Evolutionary conservation across 2,797 vertebrate species (phyloP).

Genomic region (Enteromius anoplus): DNA sequence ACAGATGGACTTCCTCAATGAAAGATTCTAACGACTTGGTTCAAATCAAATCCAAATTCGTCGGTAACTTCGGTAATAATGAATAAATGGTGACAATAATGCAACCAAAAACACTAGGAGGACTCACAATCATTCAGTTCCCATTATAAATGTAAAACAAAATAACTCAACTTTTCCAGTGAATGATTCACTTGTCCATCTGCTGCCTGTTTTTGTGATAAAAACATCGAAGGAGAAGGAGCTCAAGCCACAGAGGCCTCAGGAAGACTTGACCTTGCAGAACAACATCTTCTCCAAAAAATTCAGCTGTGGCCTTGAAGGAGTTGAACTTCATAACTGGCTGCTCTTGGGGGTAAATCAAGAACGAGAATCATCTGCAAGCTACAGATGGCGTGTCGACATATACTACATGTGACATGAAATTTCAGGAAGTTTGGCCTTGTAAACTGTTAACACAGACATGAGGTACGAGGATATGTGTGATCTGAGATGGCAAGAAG

Average conservation of each 20-base stretch:
- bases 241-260: neutral
- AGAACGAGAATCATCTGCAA: conserved; percentile 15
- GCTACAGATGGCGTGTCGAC: conserved; percentile 19
- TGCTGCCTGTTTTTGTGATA: conserved; percentile 15
- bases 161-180: neutral
- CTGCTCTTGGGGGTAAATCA: conserved; percentile 33
- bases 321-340: conserved; percentile 30
- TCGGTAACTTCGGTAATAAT: neutral
- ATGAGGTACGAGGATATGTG: conserved; percentile 5
- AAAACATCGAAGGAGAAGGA: neutral
- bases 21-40: neutral
- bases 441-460: conserved; percentile 27
- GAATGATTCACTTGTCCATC: conserved; percentile 18
- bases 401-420: conserved; percentile 4
- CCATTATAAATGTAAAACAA: conserved; percentile 3
- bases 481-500: conserved; percentile 31
- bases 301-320: conserved; percentile 35
- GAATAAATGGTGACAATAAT: neutral
- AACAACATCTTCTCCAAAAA: conserved; percentile 24
- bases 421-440: conserved; percentile 13
- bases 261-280: neutral
- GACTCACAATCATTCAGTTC: neutral
- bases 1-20: neutral
- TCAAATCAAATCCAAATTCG: neutral
- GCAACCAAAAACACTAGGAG: neutral